phyloP scores from a whole-genome alignment of 30 jellyfish, hydroid and myxozoan genomes.

The Hydractinia symbiolongicarpus region DNA sequence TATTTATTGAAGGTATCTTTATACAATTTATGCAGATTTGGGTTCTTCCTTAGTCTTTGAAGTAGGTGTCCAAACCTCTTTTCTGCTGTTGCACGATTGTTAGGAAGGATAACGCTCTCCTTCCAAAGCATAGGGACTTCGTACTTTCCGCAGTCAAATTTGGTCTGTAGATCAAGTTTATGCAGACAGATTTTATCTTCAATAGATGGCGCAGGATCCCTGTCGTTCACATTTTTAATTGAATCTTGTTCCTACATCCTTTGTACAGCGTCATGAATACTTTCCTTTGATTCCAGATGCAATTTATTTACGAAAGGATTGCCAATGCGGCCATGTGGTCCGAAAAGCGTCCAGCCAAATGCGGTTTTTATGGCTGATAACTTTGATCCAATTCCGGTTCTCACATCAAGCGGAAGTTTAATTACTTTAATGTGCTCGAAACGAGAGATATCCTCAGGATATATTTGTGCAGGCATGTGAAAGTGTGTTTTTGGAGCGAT shows the following conservation, averaged over 20 bases:
- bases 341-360: slow-evolving; percentile 8
- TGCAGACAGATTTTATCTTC: neutral
- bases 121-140: slow-evolving; percentile 5
- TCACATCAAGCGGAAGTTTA: neutral
- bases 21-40: neutral
- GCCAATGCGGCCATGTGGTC: neutral
- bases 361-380: neutral
- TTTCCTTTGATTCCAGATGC: neutral
- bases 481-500: neutral
- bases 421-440: neutral
- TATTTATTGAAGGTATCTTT: neutral
- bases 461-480: neutral
- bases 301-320: neutral
- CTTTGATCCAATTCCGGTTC: neutral
- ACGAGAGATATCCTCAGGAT: neutral
- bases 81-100: neutral
- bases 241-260: neutral
- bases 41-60: neutral
- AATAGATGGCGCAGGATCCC: too few relatives aligned
- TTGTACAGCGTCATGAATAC: neutral
- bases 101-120: slow-evolving; percentile 1
- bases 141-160: neutral
- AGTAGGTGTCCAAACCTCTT: neutral
- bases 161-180: neutral
- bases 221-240: neutral